Evolutionary conservation across 2,888 invertebrate genomes (phyloP).

Genomic region (Andrena chrysosceles): DNA sequence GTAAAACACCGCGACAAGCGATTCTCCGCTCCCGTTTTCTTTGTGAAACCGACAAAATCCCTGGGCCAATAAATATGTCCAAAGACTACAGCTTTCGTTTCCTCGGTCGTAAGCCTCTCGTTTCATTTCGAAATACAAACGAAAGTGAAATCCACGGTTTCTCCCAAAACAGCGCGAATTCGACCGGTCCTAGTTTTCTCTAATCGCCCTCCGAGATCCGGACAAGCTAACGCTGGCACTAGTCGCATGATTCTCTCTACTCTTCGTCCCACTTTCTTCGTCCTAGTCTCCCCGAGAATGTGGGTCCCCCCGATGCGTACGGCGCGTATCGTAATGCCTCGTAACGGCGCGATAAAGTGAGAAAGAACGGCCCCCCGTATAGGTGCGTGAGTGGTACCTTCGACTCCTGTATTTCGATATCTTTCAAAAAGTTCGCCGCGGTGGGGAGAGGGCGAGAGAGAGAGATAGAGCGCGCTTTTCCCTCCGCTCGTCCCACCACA

Average conservation of each 20-base stretch:
- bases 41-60: neutral
- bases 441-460: neutral
- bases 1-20: too few relatives aligned
- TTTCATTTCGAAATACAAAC: conserved; percentile 2
- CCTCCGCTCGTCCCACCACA: conserved; percentile 3
- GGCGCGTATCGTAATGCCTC: conserved; percentile 31
- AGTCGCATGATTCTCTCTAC: conserved; percentile 44
- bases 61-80: conserved; percentile 6
- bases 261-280: conserved; percentile 76
- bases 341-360: conserved; percentile 28
- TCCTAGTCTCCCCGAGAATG: conserved; percentile 73
- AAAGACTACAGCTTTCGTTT: neutral
- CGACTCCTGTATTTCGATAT: conserved; percentile 3
- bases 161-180: neutral
- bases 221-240: neutral
- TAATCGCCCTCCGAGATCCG: neutral
- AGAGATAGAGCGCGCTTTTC: neutral
- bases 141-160: neutral
- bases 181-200: neutral
- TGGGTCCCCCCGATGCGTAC: conserved; percentile 65
- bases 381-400: conserved; percentile 32
- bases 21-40: neutral
- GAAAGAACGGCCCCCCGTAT: conserved; percentile 25
- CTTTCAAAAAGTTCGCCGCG: neutral
- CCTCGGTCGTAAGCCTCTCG: neutral